Conservation (phyloP, 2,797 vertebrate genomes). For the Neosilurus hyrtlii region DNA sequence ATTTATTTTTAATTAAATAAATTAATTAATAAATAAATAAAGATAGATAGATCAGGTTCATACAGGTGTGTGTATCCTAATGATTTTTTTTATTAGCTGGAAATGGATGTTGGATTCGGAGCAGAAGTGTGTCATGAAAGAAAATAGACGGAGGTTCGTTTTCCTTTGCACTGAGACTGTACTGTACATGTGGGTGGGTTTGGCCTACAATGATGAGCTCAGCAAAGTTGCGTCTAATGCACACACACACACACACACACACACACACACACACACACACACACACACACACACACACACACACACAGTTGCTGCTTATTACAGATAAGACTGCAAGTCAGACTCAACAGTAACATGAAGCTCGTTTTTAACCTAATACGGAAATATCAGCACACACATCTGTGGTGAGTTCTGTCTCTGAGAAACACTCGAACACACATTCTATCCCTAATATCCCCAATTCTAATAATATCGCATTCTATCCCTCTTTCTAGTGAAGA, state of each 20-base stretch:
- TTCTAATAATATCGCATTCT: too few relatives aligned
- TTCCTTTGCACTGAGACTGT: slow-evolving; percentile 37
- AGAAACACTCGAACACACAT: too few relatives aligned
- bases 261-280: background rate
- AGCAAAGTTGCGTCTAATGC: too few relatives aligned
- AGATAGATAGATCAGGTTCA: too few relatives aligned
- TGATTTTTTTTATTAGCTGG: background rate
- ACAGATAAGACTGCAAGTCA: slow-evolving; percentile 36
- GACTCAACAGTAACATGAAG: background rate
- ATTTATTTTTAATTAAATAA: too few relatives aligned
- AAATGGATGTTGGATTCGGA: slow-evolving; percentile 1
- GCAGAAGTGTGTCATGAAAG: slow-evolving; percentile 11
- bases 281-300: slow-evolving; percentile 9
- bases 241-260: background rate
- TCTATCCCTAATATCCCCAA: too few relatives aligned
- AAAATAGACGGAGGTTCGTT: background rate
- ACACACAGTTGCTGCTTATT: slow-evolving; percentile 17
- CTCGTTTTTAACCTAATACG: slow-evolving; percentile 4
- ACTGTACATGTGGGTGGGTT: slow-evolving; percentile 23
- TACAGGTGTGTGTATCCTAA: background rate
- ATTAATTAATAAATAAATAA: too few relatives aligned
- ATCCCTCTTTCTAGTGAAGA: slow-evolving; percentile 22
- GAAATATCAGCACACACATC: background rate
- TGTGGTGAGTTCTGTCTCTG: background rate
- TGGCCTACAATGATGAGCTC: slow-evolving; percentile 45